Evolutionary conservation across 2,888 invertebrate genomes (phyloP), one percentile per base, ranked within the genome.

Genomic region (Noctua janthe): DNA sequence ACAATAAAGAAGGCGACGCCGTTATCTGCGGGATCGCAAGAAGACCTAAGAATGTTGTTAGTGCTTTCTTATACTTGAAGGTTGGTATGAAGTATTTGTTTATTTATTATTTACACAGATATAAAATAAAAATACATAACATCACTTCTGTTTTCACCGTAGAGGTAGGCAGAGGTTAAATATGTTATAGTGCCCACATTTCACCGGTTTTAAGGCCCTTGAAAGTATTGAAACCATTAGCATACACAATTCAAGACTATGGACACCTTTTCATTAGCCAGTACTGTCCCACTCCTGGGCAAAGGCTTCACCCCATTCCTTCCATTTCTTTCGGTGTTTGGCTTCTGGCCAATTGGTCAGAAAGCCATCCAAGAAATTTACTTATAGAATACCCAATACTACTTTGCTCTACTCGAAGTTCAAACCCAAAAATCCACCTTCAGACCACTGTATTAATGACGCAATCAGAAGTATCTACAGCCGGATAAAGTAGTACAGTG

Each of bases 21-120:
- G 89, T 98, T 20, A 96, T 98, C 47, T 97, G 97, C 71, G 98
- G 98, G 0, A 94, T 97, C 20, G 98, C 98, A 0, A 94, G 97
- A 81, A 94, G 98, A 86, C 97, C 97, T 2, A 94, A 97, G 67
- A 95, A 97, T 67, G 93, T 98, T 29, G 98, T 98, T 23, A 98
- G 98, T 92, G 97, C 98, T 2, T 97, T 98, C 86, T 90, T 98
- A 1, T 97, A 97, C 89, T 90, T 98, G 76, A 97, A 96, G 95
- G 97, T 97, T 90, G 69, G 85, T 81, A 67, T 39, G 1, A n/a
- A 8, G 3, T 47, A 47, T 35, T 47, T 43, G 23, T 69, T 47
- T 47, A 35, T 64, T 35, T 35, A 20, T 62, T n/a, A n/a, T n/a
- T 59, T n/a, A 59, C 11, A 13, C 11, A 59, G 56, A 59, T 13